A percentile compares a stretch with the other conserved stretches of the same genome.
Conservation (phyloP, 2,113 vertebrate species). For the Calyptommatus sinebrachiatus region DNA sequence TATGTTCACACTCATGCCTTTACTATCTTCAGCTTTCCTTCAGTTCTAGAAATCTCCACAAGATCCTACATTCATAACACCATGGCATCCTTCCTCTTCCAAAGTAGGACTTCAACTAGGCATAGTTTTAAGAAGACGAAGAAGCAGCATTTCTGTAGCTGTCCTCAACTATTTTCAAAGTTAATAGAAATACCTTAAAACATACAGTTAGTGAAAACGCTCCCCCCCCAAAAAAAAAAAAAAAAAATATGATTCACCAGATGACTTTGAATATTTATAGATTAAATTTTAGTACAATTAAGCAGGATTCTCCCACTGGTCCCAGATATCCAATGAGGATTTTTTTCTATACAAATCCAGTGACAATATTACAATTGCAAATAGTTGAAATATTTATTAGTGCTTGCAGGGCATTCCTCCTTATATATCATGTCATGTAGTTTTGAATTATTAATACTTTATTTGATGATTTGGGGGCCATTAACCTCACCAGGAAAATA, state of each 20-base stretch:
- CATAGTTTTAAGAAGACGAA: neutral
- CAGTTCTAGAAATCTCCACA: neutral
- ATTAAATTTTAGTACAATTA: constrained; percentile 1
- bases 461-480: constrained; percentile 38
- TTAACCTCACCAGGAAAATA: constrained; percentile 38
- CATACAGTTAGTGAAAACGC: neutral
- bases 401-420: constrained; percentile 26
- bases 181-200: neutral
- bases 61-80: neutral
- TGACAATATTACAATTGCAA: constrained; percentile 53
- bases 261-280: neutral
- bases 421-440: constrained; percentile 42
- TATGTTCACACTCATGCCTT: no score
- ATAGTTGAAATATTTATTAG: constrained; percentile 51
- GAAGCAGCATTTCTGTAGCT: neutral
- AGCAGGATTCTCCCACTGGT: neutral
- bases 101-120: neutral
- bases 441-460: constrained; percentile 46
- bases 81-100: neutral
- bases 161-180: neutral
- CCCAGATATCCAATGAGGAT: neutral
- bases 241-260: neutral
- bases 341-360: neutral
- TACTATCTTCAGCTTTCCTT: neutral
- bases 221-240: neutral